Evolutionary conservation across 2,888 invertebrate species (phyloP).

Genomic region (Limnephilus lunatus): DNA sequence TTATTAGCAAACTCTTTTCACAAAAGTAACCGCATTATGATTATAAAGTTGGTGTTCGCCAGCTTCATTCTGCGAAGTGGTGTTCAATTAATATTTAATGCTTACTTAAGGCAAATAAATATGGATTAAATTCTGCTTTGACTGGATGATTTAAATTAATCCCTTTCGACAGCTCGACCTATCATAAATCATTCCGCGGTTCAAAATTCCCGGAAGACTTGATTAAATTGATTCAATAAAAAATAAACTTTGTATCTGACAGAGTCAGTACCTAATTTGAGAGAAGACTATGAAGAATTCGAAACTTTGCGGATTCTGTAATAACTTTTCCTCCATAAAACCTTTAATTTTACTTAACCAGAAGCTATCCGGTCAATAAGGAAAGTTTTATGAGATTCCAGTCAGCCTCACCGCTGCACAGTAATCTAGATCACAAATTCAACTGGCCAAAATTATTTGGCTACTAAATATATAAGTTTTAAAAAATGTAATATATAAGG

Average conservation of each 20-base stretch:
- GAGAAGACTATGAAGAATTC: slow-evolving; percentile 23
- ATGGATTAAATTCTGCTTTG: neutral
- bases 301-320: slow-evolving; percentile 32
- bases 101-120: neutral
- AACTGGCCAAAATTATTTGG: neutral
- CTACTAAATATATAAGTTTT: neutral
- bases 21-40: neutral
- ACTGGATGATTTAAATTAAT: neutral
- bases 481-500: no score
- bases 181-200: neutral
- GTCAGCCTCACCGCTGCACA: neutral
- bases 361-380: slow-evolving; percentile 45
- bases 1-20: neutral
- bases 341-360: slow-evolving; percentile 48
- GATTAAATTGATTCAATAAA: slow-evolving; percentile 19
- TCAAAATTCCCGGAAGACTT: slow-evolving; percentile 2
- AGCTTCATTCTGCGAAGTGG: neutral
- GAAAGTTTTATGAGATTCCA: slow-evolving; percentile 42
- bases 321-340: slow-evolving; percentile 27
- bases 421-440: neutral
- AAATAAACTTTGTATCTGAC: slow-evolving; percentile 9
- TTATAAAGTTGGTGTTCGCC: neutral
- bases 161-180: neutral
- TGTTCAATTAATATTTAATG: neutral
- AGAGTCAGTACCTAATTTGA: slow-evolving; percentile 24